phyloP scores from a whole-genome alignment of 1,140 invertebrate genomes.

The Dendroctonus ponderosae region DNA sequence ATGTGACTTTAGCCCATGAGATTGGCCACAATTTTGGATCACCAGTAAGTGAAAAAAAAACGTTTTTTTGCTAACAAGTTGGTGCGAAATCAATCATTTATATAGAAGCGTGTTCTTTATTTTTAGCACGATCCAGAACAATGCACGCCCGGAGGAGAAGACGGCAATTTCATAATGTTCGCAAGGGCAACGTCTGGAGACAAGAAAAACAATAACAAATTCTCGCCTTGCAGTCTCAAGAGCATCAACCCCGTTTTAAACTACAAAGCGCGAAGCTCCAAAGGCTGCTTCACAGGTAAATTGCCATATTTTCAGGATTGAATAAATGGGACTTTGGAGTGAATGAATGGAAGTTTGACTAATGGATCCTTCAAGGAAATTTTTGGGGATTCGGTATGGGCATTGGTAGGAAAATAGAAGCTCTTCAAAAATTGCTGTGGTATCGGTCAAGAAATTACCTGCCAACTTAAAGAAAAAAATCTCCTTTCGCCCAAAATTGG shows the following conservation, averaged over 20 bases:
- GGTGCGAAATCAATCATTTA: neutral
- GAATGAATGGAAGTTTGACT: too few relatives aligned
- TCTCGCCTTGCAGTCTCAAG: slow-evolving; percentile 87
- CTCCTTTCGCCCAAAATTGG: too few relatives aligned
- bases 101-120: neutral
- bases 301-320: neutral
- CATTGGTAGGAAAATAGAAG: too few relatives aligned
- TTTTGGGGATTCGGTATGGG: too few relatives aligned
- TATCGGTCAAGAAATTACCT: too few relatives aligned
- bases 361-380: too few relatives aligned
- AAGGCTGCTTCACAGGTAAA: slow-evolving; percentile 89
- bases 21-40: slow-evolving; percentile 99
- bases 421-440: too few relatives aligned
- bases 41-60: slow-evolving; percentile 63
- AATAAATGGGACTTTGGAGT: too few relatives aligned
- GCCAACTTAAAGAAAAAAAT: too few relatives aligned
- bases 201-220: slow-evolving; percentile 94
- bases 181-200: slow-evolving; percentile 93
- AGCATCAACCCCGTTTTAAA: slow-evolving; percentile 95
- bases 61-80: neutral
- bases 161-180: slow-evolving; percentile 99
- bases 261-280: slow-evolving; percentile 82
- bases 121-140: slow-evolving; percentile 91
- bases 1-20: slow-evolving; percentile 98
- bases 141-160: slow-evolving; percentile 86